Base-by-base conservation (phyloP, 1,140 invertebrate species). In the Odontomachus brunneus region DNA sequence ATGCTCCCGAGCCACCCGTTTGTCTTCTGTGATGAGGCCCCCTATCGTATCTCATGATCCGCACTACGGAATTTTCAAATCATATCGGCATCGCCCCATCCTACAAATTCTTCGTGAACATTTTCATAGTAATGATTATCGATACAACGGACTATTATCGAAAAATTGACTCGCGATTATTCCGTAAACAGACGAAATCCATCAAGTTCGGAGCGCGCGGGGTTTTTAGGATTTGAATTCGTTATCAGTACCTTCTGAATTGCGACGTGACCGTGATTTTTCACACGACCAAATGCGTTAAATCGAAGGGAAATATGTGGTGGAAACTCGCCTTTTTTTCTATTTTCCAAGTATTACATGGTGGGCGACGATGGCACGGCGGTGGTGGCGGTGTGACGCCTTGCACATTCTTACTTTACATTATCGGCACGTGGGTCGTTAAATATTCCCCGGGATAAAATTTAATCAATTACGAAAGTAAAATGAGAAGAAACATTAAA, bases 401-500 rank as follows among this genome's bases (percentile, higher is more conserved):
- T 71, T 48, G 65, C 75, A 80, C 53, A 69, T 57, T 71, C 33
- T 80, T 80, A 80, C 67, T 80, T 80, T 80, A 80, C 51, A 80
- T 80, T 80, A 80, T 80, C 65, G 75, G 51, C 38, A 59, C 48
- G 38, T 51, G 38, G 62, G 2, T 75, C 81, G 81, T 85, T 82
- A 86, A 57, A 66, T 71, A 53, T 44, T 12, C 24, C 4, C 26
- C 7, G 14, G 19, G 38, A 51, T 33, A 76, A 80, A 82, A 75
- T 67, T 82, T 81, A 67, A 85, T 85, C 81, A 85, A 82, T 86
- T 76, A 62, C 51, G 22, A 33, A 81, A 53, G 29, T 48, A 33
- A 87, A 62, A 60, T 9, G 75, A 71, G 65, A 71, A 38, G 74
- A 87, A 83, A 83, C 78, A 67, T 75, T 72, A 49, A 82, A 80